Base-by-base conservation (phyloP, 2,113 vertebrate genomes). In the Pelusios castaneus region DNA sequence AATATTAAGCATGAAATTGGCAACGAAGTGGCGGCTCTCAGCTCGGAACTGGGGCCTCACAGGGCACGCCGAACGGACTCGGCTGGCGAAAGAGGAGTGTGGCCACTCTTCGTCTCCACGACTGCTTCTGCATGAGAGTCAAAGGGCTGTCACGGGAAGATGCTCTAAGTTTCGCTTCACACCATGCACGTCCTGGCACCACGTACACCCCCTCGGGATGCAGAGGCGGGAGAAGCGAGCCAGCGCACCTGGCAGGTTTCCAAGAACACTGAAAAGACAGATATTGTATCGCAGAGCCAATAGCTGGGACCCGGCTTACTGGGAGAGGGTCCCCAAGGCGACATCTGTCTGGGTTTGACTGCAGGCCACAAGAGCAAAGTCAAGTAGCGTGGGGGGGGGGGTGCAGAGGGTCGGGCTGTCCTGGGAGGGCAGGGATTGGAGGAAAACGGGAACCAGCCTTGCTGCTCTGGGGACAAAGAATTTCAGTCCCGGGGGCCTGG, bases 21-120 rank as follows among this genome's bases (percentile, higher is more conserved):
- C 56, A 22, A 63, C 7, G 4, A 31, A 2, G 17, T 29, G 22
- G 34, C 31, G 19, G 81, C 43, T 27, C 56, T 22, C 43, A 47
- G 75, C 38, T 25, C 45, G 2, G 21, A 17, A 55, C 3, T 2
- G 3, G n/a, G 80, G n/a, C n/a, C 8, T n/a, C 34, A 10, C 0
- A 10, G 5, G 31, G 84, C 17, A 84, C 14, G 9, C 34, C 4
- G 3, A 4, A 75, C 22, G 6, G 27, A 17, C 6, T 27, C 5
- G 41, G 45, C 55, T 29, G 19, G 55, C 16, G 47, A 5, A 49
- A 10, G 52, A n/a, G 43, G n/a, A 31, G 34, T 5, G 41, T 1
- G 63, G 12, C 45, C 47, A 3, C 6, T 34, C 9, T 24, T 6
- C 14, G 80, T 24, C 7, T 51, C n/a, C 58, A 70, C 83, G 38